phyloP scores from a whole-genome alignment of 53 echinoderm and acorn worm genomes.

The Apostichopus leukothele region DNA sequence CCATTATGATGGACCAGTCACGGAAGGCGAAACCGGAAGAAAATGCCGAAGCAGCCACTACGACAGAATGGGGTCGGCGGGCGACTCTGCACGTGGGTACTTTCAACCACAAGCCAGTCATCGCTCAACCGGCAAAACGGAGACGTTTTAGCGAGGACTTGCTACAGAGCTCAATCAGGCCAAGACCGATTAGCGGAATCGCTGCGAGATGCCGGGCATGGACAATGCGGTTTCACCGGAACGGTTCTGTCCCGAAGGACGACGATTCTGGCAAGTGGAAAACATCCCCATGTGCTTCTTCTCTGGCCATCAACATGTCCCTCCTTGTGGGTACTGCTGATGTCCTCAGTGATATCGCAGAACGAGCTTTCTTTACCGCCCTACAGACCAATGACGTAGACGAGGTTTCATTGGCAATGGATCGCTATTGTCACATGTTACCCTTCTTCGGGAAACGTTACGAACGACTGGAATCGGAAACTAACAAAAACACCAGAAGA shows the following conservation, averaged over 20 bases:
- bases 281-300: slow-evolving; percentile 75
- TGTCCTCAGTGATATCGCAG: slow-evolving; percentile 67
- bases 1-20: slow-evolving; percentile 10
- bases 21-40: slow-evolving; percentile 8
- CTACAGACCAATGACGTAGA: slow-evolving; percentile 75
- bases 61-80: slow-evolving; percentile 45
- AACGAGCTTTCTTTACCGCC: slow-evolving; percentile 68
- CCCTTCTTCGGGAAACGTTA: background rate
- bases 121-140: background rate
- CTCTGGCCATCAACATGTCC: slow-evolving; percentile 88
- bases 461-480: no score
- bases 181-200: slow-evolving; percentile 40
- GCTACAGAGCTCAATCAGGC: slow-evolving; percentile 6
- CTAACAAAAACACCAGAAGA: slow-evolving; percentile 44
- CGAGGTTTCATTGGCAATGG: slow-evolving; percentile 73
- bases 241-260: slow-evolving; percentile 29
- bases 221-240: slow-evolving; percentile 42
- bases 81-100: slow-evolving; percentile 47
- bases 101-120: slow-evolving; percentile 37
- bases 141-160: slow-evolving; percentile 42
- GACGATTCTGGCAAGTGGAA: slow-evolving; percentile 57
- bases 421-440: slow-evolving; percentile 37
- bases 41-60: background rate
- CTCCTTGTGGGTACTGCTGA: slow-evolving; percentile 74
- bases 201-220: slow-evolving; percentile 40